Conservation (phyloP, 1,140 invertebrate genomes). For the Doryteuthis pealeii region DNA sequence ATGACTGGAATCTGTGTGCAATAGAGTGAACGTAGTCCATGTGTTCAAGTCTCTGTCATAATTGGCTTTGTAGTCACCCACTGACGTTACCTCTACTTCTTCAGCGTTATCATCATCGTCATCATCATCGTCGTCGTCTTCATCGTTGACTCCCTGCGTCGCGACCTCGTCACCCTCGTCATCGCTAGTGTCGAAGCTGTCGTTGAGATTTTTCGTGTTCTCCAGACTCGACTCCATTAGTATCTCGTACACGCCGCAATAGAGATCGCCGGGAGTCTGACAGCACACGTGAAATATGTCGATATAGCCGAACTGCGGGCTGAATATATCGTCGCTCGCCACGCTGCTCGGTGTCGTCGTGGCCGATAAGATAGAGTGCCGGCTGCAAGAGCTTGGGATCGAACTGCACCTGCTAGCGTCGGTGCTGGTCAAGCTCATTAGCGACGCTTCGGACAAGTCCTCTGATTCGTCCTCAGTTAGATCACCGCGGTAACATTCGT, state of each 20-base stretch:
- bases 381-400: neutral
- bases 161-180: neutral
- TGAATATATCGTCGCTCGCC: neutral
- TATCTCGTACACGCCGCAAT: slow-evolving; percentile 23
- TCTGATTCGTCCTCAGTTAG: neutral
- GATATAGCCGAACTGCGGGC: neutral
- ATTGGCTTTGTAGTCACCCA: slow-evolving; percentile 18
- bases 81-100: slow-evolving; percentile 14
- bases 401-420: neutral
- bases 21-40: slow-evolving; percentile 24
- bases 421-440: slow-evolving; percentile 1
- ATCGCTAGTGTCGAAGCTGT: slow-evolving; percentile 4
- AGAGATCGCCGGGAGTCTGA: slow-evolving; percentile 6
- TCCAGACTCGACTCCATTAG: slow-evolving; percentile 25
- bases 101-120: slow-evolving; percentile 21
- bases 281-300: slow-evolving; percentile 9
- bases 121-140: slow-evolving; percentile 13
- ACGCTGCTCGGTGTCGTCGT: neutral
- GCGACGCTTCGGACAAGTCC: neutral
- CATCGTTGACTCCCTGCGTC: neutral
- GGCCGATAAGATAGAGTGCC: neutral
- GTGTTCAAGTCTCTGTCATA: slow-evolving; percentile 26
- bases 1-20: slow-evolving; percentile 20
- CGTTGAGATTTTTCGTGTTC: slow-evolving; percentile 8
- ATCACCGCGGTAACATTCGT: neutral